These are phyloP conservation scores for Pampusana beccarii DNA, from an alignment of 2,113 vertebrate genomes.

Conservation along the genomic window DNA sequence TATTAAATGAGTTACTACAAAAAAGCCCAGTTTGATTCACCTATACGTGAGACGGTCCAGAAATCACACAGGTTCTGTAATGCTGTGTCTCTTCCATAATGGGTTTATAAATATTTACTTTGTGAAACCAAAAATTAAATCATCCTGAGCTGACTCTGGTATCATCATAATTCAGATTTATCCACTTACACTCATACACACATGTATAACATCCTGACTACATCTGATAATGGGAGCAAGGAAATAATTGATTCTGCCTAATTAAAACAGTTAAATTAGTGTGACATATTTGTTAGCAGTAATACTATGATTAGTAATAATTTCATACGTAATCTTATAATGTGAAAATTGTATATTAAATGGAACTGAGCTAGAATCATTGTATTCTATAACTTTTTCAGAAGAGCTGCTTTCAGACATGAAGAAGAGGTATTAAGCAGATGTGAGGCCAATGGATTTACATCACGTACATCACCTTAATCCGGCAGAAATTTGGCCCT, in stretches of 20 bases:
- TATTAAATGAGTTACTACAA: constrained; percentile 55
- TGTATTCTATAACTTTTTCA: constrained; percentile 54
- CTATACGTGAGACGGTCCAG: not conserved
- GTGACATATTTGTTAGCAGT: constrained; percentile 30
- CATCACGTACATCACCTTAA: constrained; percentile 18
- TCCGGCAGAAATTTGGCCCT: constrained; percentile 9
- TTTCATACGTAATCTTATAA: constrained; percentile 23
- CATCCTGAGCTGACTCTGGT: constrained; percentile 23
- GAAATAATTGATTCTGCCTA: constrained; percentile 48
- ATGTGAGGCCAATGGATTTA: constrained; percentile 49
- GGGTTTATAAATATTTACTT: constrained; percentile 63
- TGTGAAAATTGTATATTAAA: constrained; percentile 31
- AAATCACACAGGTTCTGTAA: constrained; percentile 15
- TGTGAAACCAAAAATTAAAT: constrained; percentile 45
- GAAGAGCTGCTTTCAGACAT: constrained; percentile 48
- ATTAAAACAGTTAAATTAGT: constrained; percentile 73
- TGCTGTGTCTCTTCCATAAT: not conserved
- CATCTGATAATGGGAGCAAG: constrained; percentile 52
- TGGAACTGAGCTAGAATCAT: constrained; percentile 33
- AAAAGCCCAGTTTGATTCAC: constrained; percentile 39
- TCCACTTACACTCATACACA: not conserved
- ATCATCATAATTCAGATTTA: constrained; percentile 29
- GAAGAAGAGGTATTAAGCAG: constrained; percentile 49
- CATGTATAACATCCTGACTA: not conserved
- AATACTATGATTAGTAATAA: constrained; percentile 54